These are phyloP conservation scores for Pseudomyrmex concolor DNA, from an alignment of 1,140 invertebrate genomes.

Conservation along the genomic window DNA sequence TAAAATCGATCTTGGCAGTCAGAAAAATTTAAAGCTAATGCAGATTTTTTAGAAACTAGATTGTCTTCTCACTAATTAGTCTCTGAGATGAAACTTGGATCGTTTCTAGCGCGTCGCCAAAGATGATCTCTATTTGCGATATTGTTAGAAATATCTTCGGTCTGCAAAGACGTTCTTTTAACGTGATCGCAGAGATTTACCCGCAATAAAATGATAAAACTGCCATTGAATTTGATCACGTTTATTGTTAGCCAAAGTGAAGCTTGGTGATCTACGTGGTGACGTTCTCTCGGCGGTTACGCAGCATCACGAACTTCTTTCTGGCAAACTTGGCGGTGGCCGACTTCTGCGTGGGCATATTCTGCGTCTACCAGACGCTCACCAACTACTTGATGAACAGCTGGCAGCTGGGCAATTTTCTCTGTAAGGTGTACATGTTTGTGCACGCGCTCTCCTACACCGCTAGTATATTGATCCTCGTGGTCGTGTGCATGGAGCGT, in stretches of 20 bases:
- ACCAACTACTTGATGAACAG: slow-evolving; percentile 91
- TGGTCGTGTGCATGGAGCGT: slow-evolving; percentile 92
- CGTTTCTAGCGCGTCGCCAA: neutral
- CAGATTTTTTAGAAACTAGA: neutral
- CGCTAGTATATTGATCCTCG: slow-evolving; percentile 92
- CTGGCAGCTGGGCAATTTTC: slow-evolving; percentile 91
- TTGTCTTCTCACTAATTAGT: neutral
- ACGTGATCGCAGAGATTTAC: slow-evolving; percentile 3
- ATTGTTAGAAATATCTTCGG: neutral
- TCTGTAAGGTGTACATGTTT: slow-evolving; percentile 94
- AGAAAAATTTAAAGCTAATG: no score
- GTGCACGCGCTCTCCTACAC: slow-evolving; percentile 92
- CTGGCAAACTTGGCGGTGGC: slow-evolving; percentile 93
- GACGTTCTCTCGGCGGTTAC: slow-evolving; percentile 90
- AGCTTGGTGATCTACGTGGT: slow-evolving; percentile 92
- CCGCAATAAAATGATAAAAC: slow-evolving; percentile 18
- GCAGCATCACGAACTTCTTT: slow-evolving; percentile 94
- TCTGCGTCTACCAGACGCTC: slow-evolving; percentile 94
- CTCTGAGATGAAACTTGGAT: neutral
- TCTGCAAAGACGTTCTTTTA: neutral
- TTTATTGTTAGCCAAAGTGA: slow-evolving; percentile 12
- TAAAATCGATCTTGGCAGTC: no score
- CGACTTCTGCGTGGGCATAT: slow-evolving; percentile 93
- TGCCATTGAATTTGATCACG: neutral
- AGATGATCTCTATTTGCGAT: neutral